Base-by-base conservation (phyloP, 1,140 invertebrate species). In the Drosophila novamexicana region DNA sequence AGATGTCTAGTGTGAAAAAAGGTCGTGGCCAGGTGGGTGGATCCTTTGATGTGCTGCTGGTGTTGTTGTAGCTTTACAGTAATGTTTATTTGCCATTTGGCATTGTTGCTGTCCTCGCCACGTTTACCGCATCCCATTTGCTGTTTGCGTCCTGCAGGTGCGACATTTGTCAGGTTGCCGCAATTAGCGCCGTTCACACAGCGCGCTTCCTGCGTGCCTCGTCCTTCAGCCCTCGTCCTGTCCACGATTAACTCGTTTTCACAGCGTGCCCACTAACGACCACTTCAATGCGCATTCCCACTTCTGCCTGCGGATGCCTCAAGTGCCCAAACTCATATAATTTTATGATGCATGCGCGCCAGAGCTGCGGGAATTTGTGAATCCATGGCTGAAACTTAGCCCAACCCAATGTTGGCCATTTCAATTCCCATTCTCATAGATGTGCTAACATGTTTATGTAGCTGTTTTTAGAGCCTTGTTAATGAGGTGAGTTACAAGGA, bases 131-230 rank as follows among this genome's bases (percentile, higher is more conserved):
- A 79, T 72, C 42, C 66, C 57, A 64, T 71, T 65, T 75, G 67
- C 73, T 70, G 72, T 77, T 75, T 75, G 65, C 72, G 45, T 47
- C 49, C 34, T 62, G 50, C 74, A 86, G 78, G 82, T 86, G 82
- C 83, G 82, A 85, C 75, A 85, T 86, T 85, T 85, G 83, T 80
- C 82, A 85, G 85, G 79, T 82, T 77, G 83, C 74, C 82, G 76
- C 82, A 85, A 85, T 85, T 85, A 85, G 82, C 83, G 67, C 67
- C 66, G 9, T 58, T 58, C 40, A 32, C 40, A 32, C 49, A 50
- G 12, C 49, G 54, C 37, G 12, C 22, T 22, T 29, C 12, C 47
- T 32, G 37, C 47, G 29, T 42, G 32, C 16, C 40, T 45, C 53
- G 53, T 54, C 39, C 65, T 64, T 67, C 62, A 12, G 29, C 47